A percentile compares a stretch with the other conserved stretches of the same genome.
phyloP scores from a whole-genome alignment of 2,113 vertebrate species.

The Manacus vitellinus region DNA sequence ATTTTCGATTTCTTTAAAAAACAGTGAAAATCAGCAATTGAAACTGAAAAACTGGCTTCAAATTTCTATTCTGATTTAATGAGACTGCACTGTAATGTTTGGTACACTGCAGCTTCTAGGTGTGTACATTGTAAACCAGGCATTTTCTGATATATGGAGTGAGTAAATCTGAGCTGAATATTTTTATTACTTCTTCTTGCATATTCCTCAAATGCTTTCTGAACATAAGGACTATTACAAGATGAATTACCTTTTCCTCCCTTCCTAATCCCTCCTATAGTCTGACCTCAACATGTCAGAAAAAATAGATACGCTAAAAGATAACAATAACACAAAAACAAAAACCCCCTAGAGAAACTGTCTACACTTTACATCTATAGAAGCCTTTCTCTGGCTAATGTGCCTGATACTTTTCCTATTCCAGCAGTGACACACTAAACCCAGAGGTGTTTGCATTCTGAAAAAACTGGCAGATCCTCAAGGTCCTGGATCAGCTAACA shows the following conservation, averaged over 20 bases:
- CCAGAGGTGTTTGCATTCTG: not conserved
- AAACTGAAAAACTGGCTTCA: not conserved
- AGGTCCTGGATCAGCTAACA: not conserved
- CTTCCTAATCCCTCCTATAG: not conserved
- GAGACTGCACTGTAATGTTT: not conserved
- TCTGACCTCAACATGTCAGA: not conserved
- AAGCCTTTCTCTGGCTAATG: not conserved
- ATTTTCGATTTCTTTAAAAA: not conserved
- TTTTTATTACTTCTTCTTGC: not conserved
- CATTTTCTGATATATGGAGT: not conserved
- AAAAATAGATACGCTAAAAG: not conserved
- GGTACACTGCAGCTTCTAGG: not conserved
- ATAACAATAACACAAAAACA: not conserved
- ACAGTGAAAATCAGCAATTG: not conserved
- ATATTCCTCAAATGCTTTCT: not conserved
- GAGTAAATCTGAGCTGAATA: not conserved
- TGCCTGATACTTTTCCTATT: not conserved
- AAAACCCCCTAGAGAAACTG: not conserved
- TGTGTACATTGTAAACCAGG: not conserved
- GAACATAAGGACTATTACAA: not conserved
- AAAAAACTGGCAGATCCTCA: not conserved
- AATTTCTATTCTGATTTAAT: not conserved
- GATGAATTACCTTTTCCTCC: not conserved
- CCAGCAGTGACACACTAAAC: not conserved
- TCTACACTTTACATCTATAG: not conserved